Conservation (phyloP, 2,113 vertebrate species). For the Romanogobio albipinnatus region DNA sequence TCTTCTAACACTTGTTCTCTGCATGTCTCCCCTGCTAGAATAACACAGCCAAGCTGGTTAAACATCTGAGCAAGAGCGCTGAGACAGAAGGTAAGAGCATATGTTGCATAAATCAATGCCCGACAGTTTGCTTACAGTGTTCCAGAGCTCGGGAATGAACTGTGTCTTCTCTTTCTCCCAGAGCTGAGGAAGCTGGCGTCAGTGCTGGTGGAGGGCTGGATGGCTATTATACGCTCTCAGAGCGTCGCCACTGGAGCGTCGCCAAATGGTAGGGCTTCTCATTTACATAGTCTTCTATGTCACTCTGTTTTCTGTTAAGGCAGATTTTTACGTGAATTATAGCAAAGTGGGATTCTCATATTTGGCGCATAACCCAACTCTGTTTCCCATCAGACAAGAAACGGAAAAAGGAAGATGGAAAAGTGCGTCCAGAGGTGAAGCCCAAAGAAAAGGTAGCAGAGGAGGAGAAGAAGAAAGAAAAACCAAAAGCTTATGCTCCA, state of each 20-base stretch:
- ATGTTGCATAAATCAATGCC: not conserved
- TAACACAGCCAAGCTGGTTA: constrained; percentile 95
- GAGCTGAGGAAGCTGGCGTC: constrained; percentile 88
- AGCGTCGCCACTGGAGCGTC: constrained; percentile 77
- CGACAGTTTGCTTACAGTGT: not conserved
- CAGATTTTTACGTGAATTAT: not conserved
- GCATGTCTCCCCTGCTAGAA: constrained; percentile 74
- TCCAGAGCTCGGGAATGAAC: not conserved
- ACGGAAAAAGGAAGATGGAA: constrained; percentile 85
- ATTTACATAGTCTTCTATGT: not conserved
- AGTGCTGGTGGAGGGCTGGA: constrained; percentile 92
- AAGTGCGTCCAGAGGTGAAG: constrained; percentile 72
- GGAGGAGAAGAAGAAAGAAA: constrained; percentile 90
- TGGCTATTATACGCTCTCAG: constrained; percentile 93
- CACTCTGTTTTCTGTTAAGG: not conserved
- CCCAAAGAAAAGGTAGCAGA: constrained; percentile 73
- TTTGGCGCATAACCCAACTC: not conserved
- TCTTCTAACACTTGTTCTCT: not conserved
- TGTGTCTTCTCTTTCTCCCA: constrained; percentile 59
- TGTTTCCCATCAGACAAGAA: constrained; percentile 80
- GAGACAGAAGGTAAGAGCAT: constrained; percentile 85
- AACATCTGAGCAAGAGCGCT: constrained; percentile 91
- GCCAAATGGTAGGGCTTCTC: constrained; percentile 68
- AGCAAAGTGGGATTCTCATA: not conserved
- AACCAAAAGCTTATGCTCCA: constrained; percentile 90